phyloP scores from a whole-genome alignment of 2,888 invertebrate genomes.

The Troides aeacus region DNA sequence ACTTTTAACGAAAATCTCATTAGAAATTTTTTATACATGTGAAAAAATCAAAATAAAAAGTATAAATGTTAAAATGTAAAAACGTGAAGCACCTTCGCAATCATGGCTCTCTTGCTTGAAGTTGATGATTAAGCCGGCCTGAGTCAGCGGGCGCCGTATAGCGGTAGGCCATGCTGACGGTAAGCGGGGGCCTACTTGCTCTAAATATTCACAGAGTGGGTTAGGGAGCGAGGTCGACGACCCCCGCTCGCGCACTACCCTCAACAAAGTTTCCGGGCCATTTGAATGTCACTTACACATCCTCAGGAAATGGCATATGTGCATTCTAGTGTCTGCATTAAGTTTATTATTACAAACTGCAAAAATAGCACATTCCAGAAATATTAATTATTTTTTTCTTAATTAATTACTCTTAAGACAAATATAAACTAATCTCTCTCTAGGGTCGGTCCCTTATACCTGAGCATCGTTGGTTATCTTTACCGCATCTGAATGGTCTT shows the following conservation, averaged over 20 bases:
- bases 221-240: constrained; percentile 73
- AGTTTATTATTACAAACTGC: background rate
- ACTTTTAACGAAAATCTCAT: background rate
- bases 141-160: constrained; percentile 74
- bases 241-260: constrained; percentile 57
- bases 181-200: constrained; percentile 66
- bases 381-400: background rate
- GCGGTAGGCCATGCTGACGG: constrained; percentile 66
- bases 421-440: too few relatives aligned
- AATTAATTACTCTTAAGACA: background rate
- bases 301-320: constrained; percentile 17
- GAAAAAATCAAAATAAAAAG: constrained; percentile 14
- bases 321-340: background rate
- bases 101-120: constrained; percentile 46
- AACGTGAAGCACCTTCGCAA: constrained; percentile 41
- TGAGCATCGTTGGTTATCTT: too few relatives aligned
- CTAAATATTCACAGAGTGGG: constrained; percentile 73
- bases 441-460: too few relatives aligned
- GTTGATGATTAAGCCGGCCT: constrained; percentile 67
- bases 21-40: constrained; percentile 8
- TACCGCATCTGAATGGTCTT: background rate
- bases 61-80: constrained; percentile 25
- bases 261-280: constrained; percentile 55
- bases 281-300: constrained; percentile 37
- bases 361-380: background rate